Conservation (phyloP, 2,888 invertebrate species). For the Nephrotoma appendiculata region DNA sequence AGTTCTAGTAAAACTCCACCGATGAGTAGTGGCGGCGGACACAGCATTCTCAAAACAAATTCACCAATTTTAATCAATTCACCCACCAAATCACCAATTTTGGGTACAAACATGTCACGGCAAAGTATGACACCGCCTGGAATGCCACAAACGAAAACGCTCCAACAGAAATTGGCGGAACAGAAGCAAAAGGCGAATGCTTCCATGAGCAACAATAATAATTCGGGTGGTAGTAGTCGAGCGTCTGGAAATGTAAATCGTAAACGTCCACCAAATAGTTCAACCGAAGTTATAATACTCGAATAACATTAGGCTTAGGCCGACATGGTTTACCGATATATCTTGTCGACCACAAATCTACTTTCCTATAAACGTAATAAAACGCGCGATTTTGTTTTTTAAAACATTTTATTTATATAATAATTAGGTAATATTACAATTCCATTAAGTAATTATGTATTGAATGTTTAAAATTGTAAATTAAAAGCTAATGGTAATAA, state of each 20-base stretch:
- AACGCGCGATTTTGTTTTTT: neutral
- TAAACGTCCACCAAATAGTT: neutral
- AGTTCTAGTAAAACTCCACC: neutral
- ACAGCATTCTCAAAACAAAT: conserved; percentile 1
- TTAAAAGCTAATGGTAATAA: neutral
- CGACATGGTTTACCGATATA: neutral
- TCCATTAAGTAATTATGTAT: neutral
- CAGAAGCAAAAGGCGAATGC: conserved; percentile 36
- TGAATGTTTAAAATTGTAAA: neutral
- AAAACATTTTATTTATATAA: neutral
- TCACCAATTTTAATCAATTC: conserved; percentile 6
- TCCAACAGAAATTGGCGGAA: conserved; percentile 54
- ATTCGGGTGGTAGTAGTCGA: neutral
- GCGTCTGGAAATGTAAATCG: neutral
- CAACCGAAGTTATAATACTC: neutral
- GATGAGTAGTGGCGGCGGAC: neutral
- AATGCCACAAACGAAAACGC: conserved; percentile 34
- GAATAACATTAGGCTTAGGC: conserved; percentile 1
- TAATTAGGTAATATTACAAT: neutral
- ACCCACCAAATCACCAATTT: conserved; percentile 6
- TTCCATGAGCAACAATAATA: neutral
- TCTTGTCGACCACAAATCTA: neutral
- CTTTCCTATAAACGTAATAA: neutral
- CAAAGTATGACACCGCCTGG: conserved; percentile 11
- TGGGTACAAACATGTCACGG: neutral